These are phyloP conservation scores for Drosophila bipectinata DNA, from an alignment of 1,140 invertebrate species.

Conservation along the genomic window DNA sequence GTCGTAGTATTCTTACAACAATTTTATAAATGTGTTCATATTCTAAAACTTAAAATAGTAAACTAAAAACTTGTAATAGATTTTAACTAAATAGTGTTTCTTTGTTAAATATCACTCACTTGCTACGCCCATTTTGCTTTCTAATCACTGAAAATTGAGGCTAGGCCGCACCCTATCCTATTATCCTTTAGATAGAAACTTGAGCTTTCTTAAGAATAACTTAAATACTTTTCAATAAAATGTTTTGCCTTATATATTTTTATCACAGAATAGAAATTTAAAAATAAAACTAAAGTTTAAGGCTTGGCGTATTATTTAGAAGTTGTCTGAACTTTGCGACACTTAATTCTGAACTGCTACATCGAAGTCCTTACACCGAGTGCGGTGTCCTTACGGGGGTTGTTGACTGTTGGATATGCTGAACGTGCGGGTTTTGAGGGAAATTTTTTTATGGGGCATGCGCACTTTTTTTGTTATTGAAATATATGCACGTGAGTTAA, in stretches of 20 bases:
- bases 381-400: slow-evolving; percentile 67
- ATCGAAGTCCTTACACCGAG: slow-evolving; percentile 20
- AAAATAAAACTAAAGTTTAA: slow-evolving; percentile 1
- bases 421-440: slow-evolving; percentile 25
- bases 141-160: slow-evolving; percentile 13
- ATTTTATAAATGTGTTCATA: no score
- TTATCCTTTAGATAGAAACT: background rate
- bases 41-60: background rate
- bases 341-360: slow-evolving; percentile 44
- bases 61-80: background rate
- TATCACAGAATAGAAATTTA: slow-evolving; percentile 1
- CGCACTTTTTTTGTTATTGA: slow-evolving; percentile 50
- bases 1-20: background rate
- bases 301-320: slow-evolving; percentile 14
- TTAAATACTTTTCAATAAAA: background rate
- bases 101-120: slow-evolving; percentile 51
- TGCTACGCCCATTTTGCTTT: slow-evolving; percentile 54
- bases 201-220: background rate
- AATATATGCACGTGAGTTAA: background rate
- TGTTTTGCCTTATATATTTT: background rate
- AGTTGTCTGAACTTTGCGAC: slow-evolving; percentile 46
- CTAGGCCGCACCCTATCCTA: slow-evolving; percentile 40
- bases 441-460: slow-evolving; percentile 35
- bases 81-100: background rate
- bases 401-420: slow-evolving; percentile 31